Evolutionary conservation across 2,113 vertebrate species (phyloP).

Genomic region (Phaethon lepturus): DNA sequence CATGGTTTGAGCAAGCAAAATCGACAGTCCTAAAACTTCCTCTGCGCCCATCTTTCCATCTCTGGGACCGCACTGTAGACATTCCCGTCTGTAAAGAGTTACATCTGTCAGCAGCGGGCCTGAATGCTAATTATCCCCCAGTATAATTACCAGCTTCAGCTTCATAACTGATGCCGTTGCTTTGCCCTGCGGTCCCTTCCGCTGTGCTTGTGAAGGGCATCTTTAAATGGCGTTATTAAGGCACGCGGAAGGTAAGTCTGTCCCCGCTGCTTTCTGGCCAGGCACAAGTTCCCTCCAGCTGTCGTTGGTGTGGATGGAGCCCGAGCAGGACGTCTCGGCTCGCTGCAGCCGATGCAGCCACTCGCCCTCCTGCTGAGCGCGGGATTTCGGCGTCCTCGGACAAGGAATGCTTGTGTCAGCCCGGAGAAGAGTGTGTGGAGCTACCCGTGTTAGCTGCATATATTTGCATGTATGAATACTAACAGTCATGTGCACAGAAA

Average conservation of each 20-base stretch:
- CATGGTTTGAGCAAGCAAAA: not conserved
- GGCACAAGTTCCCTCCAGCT: not conserved
- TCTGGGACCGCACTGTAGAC: not conserved
- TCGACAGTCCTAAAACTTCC: not conserved
- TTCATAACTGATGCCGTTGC: not conserved
- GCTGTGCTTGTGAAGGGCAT: not conserved
- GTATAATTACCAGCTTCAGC: not conserved
- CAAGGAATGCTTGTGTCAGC: accelerated
- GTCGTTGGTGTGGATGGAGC: accelerated
- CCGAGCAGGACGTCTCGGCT: not conserved
- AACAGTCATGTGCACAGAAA: not conserved
- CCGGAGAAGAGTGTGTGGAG: not conserved
- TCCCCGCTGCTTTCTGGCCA: not conserved
- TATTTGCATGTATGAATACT: not conserved
- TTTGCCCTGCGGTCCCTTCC: not conserved
- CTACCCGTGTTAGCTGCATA: not conserved
- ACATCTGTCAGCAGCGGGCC: not conserved
- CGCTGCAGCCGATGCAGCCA: accelerated
- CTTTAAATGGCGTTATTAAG: not conserved
- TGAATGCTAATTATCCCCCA: not conserved
- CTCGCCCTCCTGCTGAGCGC: not conserved
- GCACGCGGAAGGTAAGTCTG: accelerated
- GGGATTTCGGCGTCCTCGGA: accelerated
- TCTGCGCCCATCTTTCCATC: not conserved
- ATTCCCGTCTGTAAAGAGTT: not conserved